phyloP scores from a whole-genome alignment of 2,888 invertebrate species.

The Atherix ibis region DNA sequence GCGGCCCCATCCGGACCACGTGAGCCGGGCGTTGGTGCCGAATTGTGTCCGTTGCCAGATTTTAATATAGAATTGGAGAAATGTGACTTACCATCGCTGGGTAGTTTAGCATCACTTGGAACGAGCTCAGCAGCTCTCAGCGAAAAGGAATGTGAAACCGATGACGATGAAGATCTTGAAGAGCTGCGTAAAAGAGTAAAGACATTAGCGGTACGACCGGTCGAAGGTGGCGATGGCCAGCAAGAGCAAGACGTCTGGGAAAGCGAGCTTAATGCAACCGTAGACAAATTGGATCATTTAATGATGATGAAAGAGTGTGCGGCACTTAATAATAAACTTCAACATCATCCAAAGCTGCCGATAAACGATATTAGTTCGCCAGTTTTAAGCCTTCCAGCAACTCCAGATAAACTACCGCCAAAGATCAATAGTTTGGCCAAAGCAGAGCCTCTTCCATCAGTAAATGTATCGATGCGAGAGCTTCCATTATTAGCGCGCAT shows the following conservation, averaged over 20 bases:
- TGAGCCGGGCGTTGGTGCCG: conserved; percentile 65
- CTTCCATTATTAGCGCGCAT: conserved; percentile 28
- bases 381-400: conserved; percentile 24
- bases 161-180: conserved; percentile 37
- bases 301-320: conserved; percentile 45
- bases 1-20: conserved; percentile 27
- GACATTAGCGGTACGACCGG: conserved; percentile 55
- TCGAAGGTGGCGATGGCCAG: conserved; percentile 54
- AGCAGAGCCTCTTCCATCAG: conserved; percentile 28
- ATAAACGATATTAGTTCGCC: conserved; percentile 3
- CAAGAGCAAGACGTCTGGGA: conserved; percentile 50
- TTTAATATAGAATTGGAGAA: conserved; percentile 41
- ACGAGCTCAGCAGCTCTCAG: conserved; percentile 35
- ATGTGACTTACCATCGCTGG: conserved; percentile 39
- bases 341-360: not conserved
- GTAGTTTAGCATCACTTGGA: conserved; percentile 36
- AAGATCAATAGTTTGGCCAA: conserved; percentile 26
- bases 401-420: conserved; percentile 22
- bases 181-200: conserved; percentile 52
- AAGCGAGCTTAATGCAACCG: conserved; percentile 55
- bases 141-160: conserved; percentile 29
- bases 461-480: conserved; percentile 32
- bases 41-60: conserved; percentile 37
- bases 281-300: conserved; percentile 59
- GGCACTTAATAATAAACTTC: conserved; percentile 9